These are phyloP conservation scores for Lutraria lutraria DNA, from an alignment of 2,888 invertebrate species.

Conservation along the genomic window DNA sequence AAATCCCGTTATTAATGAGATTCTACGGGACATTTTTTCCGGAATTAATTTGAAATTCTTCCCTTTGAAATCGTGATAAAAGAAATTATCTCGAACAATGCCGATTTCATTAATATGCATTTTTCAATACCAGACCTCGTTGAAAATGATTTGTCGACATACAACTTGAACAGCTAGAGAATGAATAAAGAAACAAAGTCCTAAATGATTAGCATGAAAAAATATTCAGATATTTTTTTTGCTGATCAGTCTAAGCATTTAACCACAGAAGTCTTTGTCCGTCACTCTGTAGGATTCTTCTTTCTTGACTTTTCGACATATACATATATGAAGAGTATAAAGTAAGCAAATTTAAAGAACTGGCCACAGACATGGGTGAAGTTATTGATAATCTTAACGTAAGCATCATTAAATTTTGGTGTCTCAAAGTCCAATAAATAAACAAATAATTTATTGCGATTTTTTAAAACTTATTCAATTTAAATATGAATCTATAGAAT, in stretches of 20 bases:
- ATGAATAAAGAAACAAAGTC: neutral
- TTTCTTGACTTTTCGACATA: too few relatives aligned
- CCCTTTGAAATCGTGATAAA: slow-evolving; percentile 36
- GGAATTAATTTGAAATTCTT: slow-evolving; percentile 39
- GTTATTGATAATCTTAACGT: too few relatives aligned
- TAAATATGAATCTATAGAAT: too few relatives aligned
- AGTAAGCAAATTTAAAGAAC: too few relatives aligned
- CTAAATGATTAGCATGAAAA: neutral
- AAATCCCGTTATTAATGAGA: slow-evolving; percentile 27
- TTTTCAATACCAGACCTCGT: slow-evolving; percentile 14
- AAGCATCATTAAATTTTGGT: too few relatives aligned
- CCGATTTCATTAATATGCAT: slow-evolving; percentile 38
- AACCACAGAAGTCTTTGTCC: neutral
- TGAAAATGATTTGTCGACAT: neutral
- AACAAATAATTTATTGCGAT: too few relatives aligned
- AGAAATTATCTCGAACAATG: slow-evolving; percentile 24
- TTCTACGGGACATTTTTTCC: slow-evolving; percentile 16
- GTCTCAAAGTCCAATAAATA: too few relatives aligned
- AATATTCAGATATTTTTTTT: neutral
- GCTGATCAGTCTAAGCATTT: neutral
- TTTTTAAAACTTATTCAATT: too few relatives aligned
- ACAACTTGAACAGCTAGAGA: neutral
- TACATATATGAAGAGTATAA: too few relatives aligned
- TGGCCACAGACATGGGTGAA: too few relatives aligned
- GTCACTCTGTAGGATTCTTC: neutral